These are phyloP conservation scores for Ectropis grisescens DNA, from an alignment of 1,140 invertebrate species.

Conservation along the genomic window DNA sequence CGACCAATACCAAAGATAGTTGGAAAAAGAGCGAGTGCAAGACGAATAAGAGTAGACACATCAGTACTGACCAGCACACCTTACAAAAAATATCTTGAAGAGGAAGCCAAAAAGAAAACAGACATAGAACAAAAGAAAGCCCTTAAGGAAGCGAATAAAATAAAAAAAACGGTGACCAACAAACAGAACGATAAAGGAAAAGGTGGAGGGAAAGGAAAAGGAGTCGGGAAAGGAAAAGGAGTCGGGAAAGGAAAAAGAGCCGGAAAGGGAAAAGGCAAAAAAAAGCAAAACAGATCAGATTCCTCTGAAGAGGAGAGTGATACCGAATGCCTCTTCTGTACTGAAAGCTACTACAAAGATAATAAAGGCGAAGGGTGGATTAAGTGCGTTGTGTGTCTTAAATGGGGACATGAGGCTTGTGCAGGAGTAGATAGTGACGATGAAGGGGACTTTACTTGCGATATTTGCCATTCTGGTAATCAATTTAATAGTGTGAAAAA, in stretches of 20 bases:
- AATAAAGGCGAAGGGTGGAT: conserved; percentile 1
- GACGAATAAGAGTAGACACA: background rate
- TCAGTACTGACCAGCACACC: conserved; percentile 1
- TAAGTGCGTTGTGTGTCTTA: background rate
- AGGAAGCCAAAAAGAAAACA: background rate
- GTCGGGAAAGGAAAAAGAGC: background rate
- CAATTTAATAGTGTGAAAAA: background rate
- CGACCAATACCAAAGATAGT: conserved; percentile 1
- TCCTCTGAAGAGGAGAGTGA: background rate
- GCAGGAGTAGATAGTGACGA: conserved; percentile 1
- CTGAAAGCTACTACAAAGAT: background rate
- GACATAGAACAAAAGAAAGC: too few species aligned
- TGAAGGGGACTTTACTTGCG: conserved; percentile 1
- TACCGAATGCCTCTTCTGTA: conserved; percentile 1
- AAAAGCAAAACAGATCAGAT: too few species aligned
- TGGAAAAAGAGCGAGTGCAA: background rate
- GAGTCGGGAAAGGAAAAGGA: background rate
- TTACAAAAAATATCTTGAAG: conserved; percentile 1
- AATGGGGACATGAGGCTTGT: conserved; percentile 1
- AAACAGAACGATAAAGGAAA: too few species aligned
- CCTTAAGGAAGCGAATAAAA: too few species aligned
- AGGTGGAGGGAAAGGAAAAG: background rate
- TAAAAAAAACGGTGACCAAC: too few species aligned
- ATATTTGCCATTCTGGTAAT: conserved; percentile 1
- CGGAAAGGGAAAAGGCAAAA: too few species aligned